Evolutionary conservation across 2,797 vertebrate species (phyloP).

Genomic region (Otolemur crassicaudatus): DNA sequence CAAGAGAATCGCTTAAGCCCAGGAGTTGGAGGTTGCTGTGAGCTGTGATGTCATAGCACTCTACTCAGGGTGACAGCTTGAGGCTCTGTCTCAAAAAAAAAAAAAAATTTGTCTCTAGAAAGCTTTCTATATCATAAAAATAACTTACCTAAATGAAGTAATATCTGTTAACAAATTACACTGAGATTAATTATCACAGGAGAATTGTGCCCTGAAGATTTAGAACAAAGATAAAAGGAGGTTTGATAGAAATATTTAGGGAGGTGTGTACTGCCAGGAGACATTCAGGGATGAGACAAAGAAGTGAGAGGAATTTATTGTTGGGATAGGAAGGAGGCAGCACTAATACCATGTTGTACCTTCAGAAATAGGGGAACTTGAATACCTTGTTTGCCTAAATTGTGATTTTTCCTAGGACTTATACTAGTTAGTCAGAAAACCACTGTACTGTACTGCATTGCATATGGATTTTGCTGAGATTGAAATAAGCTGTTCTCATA

Average conservation of each 20-base stretch:
- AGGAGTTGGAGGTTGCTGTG: no score
- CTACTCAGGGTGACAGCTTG: no score
- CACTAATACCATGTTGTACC: not conserved
- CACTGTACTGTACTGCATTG: not conserved
- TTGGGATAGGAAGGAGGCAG: not conserved
- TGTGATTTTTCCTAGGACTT: not conserved
- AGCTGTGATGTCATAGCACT: no score
- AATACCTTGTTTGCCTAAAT: not conserved
- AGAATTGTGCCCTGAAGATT: not conserved
- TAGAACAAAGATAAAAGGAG: not conserved
- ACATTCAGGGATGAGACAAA: not conserved
- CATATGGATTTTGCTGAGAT: not conserved
- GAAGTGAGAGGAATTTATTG: not conserved
- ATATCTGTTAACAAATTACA: not conserved
- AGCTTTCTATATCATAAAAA: not conserved
- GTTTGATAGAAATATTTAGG: not conserved
- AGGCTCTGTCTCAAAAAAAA: no score
- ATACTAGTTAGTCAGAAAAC: not conserved
- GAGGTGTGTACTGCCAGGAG: not conserved
- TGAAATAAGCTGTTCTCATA: not conserved
- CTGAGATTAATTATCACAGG: not conserved
- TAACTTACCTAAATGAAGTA: not conserved
- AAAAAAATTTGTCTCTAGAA: not conserved
- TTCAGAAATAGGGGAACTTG: not conserved
- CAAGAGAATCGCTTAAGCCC: no score